Conservation (phyloP, 2,888 invertebrate species). For the Cantharis flavilabris region DNA sequence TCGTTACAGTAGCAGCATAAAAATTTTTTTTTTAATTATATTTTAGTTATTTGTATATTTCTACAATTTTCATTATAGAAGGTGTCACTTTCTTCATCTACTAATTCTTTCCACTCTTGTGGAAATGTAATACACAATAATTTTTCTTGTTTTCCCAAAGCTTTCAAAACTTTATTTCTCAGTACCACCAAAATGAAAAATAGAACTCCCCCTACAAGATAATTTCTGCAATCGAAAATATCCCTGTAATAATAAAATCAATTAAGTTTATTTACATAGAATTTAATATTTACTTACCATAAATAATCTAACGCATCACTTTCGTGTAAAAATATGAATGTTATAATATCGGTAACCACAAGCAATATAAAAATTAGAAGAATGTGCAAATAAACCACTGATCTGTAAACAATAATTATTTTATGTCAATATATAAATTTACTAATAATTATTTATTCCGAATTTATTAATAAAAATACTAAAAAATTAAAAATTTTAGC, state of each 20-base stretch:
- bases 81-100: conserved; percentile 46
- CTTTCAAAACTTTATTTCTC: conserved; percentile 58
- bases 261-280: not conserved
- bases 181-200: conserved; percentile 54
- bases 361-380: conserved; percentile 12
- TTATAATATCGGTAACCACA: conserved; percentile 13
- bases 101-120: conserved; percentile 50
- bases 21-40: not conserved
- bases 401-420: not conserved
- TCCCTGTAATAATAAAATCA: conserved; percentile 44
- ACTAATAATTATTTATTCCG: not conserved
- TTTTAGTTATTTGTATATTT: not conserved
- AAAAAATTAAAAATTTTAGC: too few relatives aligned
- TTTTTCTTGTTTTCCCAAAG: conserved; percentile 38
- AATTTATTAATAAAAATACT: too few relatives aligned
- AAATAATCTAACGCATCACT: not conserved
- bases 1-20: not conserved
- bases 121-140: conserved; percentile 51
- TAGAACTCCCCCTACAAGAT: conserved; percentile 55
- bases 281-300: not conserved
- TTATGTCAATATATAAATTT: not conserved
- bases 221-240: conserved; percentile 52
- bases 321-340: not conserved
- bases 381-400: conserved; percentile 1
- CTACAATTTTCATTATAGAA: not conserved